Conservation (phyloP, 2,797 vertebrate species). For the Poecilia gillii region DNA sequence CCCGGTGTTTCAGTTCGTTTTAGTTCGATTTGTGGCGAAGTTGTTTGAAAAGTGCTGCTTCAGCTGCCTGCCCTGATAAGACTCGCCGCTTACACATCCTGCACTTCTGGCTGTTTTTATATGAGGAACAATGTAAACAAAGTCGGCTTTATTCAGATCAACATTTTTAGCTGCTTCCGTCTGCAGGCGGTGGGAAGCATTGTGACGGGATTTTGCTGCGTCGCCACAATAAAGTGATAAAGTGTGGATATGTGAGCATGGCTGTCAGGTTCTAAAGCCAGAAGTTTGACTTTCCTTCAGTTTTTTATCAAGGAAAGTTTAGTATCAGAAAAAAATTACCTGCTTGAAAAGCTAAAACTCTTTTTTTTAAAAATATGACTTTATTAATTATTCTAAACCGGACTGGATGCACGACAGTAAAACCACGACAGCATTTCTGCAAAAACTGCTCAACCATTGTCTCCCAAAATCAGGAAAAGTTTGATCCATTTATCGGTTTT, state of each 20-base stretch:
- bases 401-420: background rate
- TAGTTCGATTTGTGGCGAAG: background rate
- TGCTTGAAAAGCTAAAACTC: background rate
- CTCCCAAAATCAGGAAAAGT: background rate
- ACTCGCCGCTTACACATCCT: background rate
- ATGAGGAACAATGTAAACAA: background rate
- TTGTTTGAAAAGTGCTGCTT: conserved; percentile 15
- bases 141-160: background rate
- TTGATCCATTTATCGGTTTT: background rate
- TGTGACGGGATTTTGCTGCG: background rate
- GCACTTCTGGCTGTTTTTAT: background rate
- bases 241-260: conserved; percentile 15
- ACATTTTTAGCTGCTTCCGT: background rate
- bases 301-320: background rate
- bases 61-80: conserved; percentile 1
- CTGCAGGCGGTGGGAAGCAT: background rate
- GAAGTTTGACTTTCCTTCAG: background rate
- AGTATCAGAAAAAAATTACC: background rate
- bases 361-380: background rate
- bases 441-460: background rate
- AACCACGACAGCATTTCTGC: background rate
- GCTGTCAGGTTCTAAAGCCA: background rate
- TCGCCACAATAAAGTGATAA: background rate
- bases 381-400: background rate
- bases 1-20: background rate